Evolutionary conservation across 2,797 vertebrate genomes (phyloP).

Genomic region (Peromyscus eremicus): DNA sequence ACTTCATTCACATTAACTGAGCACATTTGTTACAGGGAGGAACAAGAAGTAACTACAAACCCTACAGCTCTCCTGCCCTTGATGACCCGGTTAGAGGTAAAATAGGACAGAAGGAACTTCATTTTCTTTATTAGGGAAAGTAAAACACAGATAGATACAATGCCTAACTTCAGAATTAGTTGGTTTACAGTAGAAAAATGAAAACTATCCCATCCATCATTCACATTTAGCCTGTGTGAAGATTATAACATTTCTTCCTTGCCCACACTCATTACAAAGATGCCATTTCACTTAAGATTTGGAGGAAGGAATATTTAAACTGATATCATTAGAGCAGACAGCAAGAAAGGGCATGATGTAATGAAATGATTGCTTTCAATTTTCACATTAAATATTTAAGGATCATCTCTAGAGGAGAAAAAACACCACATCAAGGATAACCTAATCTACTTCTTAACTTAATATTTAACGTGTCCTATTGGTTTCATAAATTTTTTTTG

Average conservation of each 20-base stretch:
- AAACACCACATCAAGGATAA: background rate
- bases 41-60: background rate
- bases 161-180: background rate
- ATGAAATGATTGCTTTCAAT: slow-evolving; percentile 49
- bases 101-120: background rate
- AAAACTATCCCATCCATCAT: background rate
- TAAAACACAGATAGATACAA: background rate
- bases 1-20: background rate
- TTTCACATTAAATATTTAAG: slow-evolving; percentile 47
- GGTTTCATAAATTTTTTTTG: background rate
- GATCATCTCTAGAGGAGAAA: slow-evolving; percentile 3
- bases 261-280: slow-evolving; percentile 14
- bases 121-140: background rate
- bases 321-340: background rate
- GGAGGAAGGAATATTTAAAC: background rate
- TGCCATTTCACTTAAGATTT: background rate
- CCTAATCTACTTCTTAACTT: background rate
- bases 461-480: background rate
- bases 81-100: background rate
- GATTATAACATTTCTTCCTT: background rate
- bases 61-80: background rate
- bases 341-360: background rate
- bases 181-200: background rate
- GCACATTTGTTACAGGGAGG: background rate
- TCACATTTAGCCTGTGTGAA: background rate